Evolutionary conservation across 2,797 vertebrate genomes (phyloP).

Genomic region (Coranthus polyacanthus): DNA sequence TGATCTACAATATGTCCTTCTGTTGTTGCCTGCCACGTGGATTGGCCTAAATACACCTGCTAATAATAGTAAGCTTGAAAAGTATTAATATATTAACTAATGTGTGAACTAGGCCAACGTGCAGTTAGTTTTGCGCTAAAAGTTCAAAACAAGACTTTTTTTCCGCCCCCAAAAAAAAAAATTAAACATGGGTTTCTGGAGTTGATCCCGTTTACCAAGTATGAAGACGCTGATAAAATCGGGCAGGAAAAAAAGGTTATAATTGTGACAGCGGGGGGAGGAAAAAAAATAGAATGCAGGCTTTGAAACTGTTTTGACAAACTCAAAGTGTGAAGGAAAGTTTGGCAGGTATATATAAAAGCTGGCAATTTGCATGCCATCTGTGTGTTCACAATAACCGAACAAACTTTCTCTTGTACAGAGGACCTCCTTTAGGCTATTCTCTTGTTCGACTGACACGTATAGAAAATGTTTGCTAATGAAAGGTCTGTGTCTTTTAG

Average conservation of each 20-base stretch:
- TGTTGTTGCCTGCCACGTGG: constrained; percentile 12
- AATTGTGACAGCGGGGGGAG: not conserved
- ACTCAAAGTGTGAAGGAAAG: constrained; percentile 34
- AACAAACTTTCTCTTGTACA: constrained; percentile 16
- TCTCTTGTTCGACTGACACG: constrained; percentile 15
- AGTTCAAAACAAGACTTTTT: constrained; percentile 17
- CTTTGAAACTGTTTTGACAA: constrained; percentile 36
- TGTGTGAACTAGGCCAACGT: constrained; percentile 8
- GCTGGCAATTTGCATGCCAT: constrained; percentile 23
- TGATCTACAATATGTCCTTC: not conserved
- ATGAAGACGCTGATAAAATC: not conserved
- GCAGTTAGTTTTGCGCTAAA: not conserved
- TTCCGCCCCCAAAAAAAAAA: constrained; percentile 14
- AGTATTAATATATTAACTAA: constrained; percentile 34
- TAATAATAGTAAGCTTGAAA: constrained; percentile 34
- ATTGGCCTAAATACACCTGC: constrained; percentile 19
- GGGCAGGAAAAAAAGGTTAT: not conserved
- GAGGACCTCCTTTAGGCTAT: constrained; percentile 12
- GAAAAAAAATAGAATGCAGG: not conserved
- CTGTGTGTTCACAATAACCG: constrained; percentile 17
- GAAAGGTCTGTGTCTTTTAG: constrained; percentile 13
- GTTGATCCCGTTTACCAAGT: constrained; percentile 3
- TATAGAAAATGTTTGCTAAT: constrained; percentile 25
- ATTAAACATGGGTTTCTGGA: not conserved
- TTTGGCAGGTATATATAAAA: constrained; percentile 36